Percentiles rank a stretch among this genome's conserved stretches.
phyloP scores from a whole-genome alignment of 1,140 invertebrate species.

The Pseudomyrmex dendroicus region DNA sequence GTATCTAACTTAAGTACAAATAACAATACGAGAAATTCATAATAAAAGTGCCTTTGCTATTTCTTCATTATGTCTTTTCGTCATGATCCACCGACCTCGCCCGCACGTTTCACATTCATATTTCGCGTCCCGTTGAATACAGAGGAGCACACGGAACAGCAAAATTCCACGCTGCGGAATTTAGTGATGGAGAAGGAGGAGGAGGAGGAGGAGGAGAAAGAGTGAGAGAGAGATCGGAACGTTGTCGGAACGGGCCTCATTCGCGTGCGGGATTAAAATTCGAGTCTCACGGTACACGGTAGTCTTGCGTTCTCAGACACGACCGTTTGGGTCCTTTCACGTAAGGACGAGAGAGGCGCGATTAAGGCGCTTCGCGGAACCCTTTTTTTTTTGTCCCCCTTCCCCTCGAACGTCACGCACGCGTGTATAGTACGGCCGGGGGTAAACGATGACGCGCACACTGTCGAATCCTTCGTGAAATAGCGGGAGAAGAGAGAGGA shows the following conservation, averaged over 20 bases:
- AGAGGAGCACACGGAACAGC: constrained; percentile 36
- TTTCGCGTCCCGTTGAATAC: constrained; percentile 42
- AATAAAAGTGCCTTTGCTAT: too few species aligned
- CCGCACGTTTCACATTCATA: constrained; percentile 18
- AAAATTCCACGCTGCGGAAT: constrained; percentile 56
- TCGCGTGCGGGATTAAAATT: constrained; percentile 82
- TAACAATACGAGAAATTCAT: too few species aligned
- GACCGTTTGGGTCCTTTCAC: constrained; percentile 70
- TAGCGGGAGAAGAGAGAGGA: background rate
- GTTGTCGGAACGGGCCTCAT: constrained; percentile 68
- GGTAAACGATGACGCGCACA: constrained; percentile 31
- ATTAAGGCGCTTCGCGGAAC: constrained; percentile 76
- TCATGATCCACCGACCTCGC: constrained; percentile 18
- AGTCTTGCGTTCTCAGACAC: constrained; percentile 78
- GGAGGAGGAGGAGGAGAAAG: background rate
- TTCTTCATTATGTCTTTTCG: background rate
- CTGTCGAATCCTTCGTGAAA: constrained; percentile 27
- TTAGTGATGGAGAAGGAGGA: background rate
- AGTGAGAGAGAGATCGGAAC: constrained; percentile 1
- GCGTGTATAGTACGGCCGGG: constrained; percentile 35
- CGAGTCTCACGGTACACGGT: constrained; percentile 79
- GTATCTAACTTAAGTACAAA: too few species aligned
- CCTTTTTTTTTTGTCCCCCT: constrained; percentile 64
- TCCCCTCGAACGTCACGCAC: constrained; percentile 76
- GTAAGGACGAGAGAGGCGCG: constrained; percentile 56